Conservation (phyloP, 2,888 invertebrate species). For the Drosophila mercatorum region DNA sequence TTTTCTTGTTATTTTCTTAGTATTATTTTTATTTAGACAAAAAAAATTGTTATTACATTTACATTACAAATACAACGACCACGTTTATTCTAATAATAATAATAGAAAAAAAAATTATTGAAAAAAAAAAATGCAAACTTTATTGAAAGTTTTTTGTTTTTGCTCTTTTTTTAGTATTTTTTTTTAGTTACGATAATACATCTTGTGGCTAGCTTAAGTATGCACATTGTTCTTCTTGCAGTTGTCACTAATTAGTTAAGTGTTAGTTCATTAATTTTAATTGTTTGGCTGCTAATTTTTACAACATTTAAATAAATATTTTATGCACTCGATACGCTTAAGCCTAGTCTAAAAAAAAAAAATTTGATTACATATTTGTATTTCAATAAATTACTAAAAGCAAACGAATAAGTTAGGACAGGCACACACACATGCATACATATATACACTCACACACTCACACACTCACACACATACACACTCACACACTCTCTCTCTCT, state of each 20-base stretch:
- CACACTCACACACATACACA: constrained; percentile 12
- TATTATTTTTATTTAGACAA: constrained; percentile 67
- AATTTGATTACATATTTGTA: constrained; percentile 22
- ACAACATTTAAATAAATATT: constrained; percentile 74
- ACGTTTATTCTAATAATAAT: constrained; percentile 40
- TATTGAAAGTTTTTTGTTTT: constrained; percentile 18
- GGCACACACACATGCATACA: constrained; percentile 1
- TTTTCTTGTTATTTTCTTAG: constrained; percentile 19
- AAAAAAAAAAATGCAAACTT: constrained; percentile 38
- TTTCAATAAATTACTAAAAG: constrained; percentile 61
- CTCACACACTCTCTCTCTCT: constrained; percentile 13
- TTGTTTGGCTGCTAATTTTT: constrained; percentile 69
- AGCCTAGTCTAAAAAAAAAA: constrained; percentile 32
- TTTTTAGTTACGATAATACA: constrained; percentile 51
- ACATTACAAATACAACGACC: constrained; percentile 66
- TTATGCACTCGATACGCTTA: background rate
- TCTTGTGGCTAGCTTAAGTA: constrained; percentile 58
- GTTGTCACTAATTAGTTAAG: constrained; percentile 1
- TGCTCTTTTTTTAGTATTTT: constrained; percentile 1
- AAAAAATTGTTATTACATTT: constrained; percentile 59
- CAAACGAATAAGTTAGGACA: constrained; percentile 57
- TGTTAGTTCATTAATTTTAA: constrained; percentile 27
- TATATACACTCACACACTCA: constrained; percentile 3
- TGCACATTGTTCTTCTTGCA: constrained; percentile 19
- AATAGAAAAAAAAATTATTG: constrained; percentile 23